Base-by-base conservation (phyloP, 2,113 vertebrate species). In the Saccopteryx bilineata region DNA sequence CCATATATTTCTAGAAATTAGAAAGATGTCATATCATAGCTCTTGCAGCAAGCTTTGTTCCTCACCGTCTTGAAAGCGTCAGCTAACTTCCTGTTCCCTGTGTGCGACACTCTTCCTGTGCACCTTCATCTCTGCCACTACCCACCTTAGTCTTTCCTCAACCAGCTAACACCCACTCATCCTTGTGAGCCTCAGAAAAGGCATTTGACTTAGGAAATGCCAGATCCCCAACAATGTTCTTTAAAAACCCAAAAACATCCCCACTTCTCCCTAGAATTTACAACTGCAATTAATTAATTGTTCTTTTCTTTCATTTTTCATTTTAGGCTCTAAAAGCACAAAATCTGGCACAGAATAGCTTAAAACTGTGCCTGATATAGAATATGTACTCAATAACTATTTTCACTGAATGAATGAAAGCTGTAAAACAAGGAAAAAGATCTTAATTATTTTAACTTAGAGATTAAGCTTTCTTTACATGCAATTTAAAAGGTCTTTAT, bases 391-490 rank as follows among this genome's bases (percentile, higher is more conserved):
- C n/a, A 4, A 39, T 52, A 83, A 63, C 18, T 39, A 87, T 48
- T 90, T 91, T 86, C 60, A 72, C 24, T 60, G 13, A 90, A 87
- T 24, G 28, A 87, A 74, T 68, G 2, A 81, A 80, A 88, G 74
- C n/a, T 9, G 21, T 61, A 90, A 65, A 92, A n/a, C 23, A 87
- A 58, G 26, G 31, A 91, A 95, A 95, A 83, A 12, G n/a, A 78
- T 1, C 4, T 88, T 46, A 83, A 78, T 97, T 97, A 96, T 91
- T 97, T 96, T 94, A 92, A 91, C 76, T 94, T 82, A 94, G 93
- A 87, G 96, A 86, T 96, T 93, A 87, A 88, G 76, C 60, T 87
- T 98, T 96, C n/a, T 0, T 74, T 93, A 90, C 94, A 96, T 69
- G 26, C n/a, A 89, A 93, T 71, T 95, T 96, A 68, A 86, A 93